Conservation (phyloP, 2,113 vertebrate species). For the Hippocampus comes region DNA sequence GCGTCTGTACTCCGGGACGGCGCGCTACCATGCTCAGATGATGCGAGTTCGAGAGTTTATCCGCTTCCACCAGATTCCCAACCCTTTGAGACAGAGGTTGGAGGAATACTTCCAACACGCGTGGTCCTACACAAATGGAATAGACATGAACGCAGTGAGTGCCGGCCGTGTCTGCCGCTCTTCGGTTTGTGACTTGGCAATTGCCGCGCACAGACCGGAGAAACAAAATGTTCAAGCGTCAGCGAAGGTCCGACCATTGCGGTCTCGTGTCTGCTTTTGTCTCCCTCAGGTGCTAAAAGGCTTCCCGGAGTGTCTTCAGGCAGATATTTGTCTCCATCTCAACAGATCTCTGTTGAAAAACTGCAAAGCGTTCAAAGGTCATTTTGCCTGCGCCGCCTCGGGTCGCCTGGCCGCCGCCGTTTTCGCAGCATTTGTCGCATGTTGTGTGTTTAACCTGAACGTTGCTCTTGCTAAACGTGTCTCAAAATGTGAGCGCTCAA, state of each 20-base stretch:
- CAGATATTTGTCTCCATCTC: slow-evolving; percentile 93
- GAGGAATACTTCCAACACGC: slow-evolving; percentile 73
- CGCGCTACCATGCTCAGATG: slow-evolving; percentile 88
- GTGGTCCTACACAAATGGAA: slow-evolving; percentile 66
- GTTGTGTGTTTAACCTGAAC: neutral
- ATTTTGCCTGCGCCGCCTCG: neutral
- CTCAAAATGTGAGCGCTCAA: too few relatives aligned
- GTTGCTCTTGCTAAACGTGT: neutral
- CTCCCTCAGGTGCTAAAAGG: slow-evolving; percentile 86
- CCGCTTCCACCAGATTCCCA: slow-evolving; percentile 85
- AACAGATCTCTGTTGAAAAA: slow-evolving; percentile 90
- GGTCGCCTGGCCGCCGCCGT: neutral
- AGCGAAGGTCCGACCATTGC: neutral
- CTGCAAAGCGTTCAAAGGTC: slow-evolving; percentile 90
- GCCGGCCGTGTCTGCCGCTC: too few relatives aligned
- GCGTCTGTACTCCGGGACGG: slow-evolving; percentile 83
- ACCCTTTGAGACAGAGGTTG: slow-evolving; percentile 79
- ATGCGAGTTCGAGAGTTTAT: slow-evolving; percentile 81
- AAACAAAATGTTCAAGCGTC: neutral
- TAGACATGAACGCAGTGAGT: slow-evolving; percentile 86
- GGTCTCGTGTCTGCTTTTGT: neutral
- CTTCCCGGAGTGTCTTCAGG: slow-evolving; percentile 95
- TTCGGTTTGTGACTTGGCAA: neutral
- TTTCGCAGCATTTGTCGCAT: too few relatives aligned
- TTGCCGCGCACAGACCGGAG: neutral